Percentiles rank a stretch among this genome's conserved stretches.
These are phyloP conservation scores for Stylophora pistillata DNA, from an alignment of 64 coral and sea anemone genomes.

Conservation along the genomic window DNA sequence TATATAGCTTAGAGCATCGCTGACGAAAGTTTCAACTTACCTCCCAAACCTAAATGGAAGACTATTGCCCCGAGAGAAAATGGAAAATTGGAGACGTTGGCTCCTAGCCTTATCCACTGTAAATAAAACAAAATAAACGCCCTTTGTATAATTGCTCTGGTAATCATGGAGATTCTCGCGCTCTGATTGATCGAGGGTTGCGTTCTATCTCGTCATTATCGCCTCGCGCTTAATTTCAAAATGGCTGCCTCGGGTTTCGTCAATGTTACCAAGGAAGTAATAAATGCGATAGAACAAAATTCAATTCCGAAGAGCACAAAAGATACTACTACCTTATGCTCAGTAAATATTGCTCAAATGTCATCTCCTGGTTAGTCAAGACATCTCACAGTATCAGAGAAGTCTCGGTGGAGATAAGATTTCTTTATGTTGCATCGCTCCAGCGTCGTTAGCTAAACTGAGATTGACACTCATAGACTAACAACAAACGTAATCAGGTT, in stretches of 20 bases:
- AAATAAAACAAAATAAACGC: neutral
- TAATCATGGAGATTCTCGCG: neutral
- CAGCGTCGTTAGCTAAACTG: neutral
- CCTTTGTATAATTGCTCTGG: neutral
- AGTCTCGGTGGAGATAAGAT: conserved; percentile 39
- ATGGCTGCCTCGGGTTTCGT: too few species aligned
- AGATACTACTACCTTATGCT: too few species aligned
- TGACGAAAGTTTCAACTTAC: conserved; percentile 26
- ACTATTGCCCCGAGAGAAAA: conserved; percentile 87
- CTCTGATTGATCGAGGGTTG: neutral
- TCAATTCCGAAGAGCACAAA: too few species aligned
- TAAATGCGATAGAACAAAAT: too few species aligned
- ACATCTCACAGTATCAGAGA: conserved; percentile 14
- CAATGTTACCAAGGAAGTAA: too few species aligned
- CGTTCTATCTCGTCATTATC: too few species aligned
- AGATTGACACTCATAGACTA: neutral
- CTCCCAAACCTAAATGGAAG: conserved; percentile 96
- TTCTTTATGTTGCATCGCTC: conserved; percentile 10
- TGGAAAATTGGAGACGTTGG: conserved; percentile 92
- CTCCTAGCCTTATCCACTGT: conserved; percentile 95
- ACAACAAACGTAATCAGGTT: neutral
- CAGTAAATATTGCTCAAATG: neutral
- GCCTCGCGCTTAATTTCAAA: too few species aligned
- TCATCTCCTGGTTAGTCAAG: conserved; percentile 17
- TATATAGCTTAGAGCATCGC: neutral